Evolutionary conservation across 2,888 invertebrate species (phyloP).

Genomic region (Strigamia crassipes): DNA sequence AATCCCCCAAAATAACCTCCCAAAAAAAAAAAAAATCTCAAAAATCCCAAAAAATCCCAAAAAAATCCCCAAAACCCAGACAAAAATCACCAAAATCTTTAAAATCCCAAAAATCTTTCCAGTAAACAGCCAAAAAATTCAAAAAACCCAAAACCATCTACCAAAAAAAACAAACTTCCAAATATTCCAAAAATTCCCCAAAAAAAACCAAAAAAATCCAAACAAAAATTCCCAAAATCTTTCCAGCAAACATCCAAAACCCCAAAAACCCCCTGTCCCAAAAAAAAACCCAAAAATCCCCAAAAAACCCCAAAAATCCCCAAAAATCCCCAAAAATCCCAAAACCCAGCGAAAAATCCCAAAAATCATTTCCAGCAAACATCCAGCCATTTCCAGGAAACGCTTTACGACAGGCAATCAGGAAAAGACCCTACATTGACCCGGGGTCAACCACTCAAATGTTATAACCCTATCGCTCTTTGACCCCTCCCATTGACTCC

Average conservation of each 20-base stretch:
- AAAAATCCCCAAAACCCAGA: too few relatives aligned
- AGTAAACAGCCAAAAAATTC: too few relatives aligned
- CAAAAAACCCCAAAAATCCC: neutral
- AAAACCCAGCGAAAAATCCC: too few relatives aligned
- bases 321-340: neutral
- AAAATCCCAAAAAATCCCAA: too few relatives aligned
- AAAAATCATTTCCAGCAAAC: neutral
- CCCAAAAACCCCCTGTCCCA: neutral
- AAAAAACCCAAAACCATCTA: too few relatives aligned
- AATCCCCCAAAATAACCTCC: too few relatives aligned
- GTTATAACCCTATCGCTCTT: neutral
- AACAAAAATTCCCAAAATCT: neutral
- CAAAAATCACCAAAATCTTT: too few relatives aligned
- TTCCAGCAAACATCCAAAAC: neutral
- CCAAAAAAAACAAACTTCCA: too few relatives aligned
- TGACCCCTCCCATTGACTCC: constrained; percentile 1
- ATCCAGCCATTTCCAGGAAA: neutral
- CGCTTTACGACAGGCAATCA: neutral
- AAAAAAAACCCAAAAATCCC: neutral
- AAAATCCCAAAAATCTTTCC: too few relatives aligned
- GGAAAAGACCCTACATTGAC: neutral
- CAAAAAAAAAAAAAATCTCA: too few relatives aligned
- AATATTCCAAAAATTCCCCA: too few relatives aligned
- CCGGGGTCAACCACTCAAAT: constrained; percentile 14
- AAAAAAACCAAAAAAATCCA: too few relatives aligned